Percentiles rank a stretch among this genome's conserved stretches.
phyloP scores from a whole-genome alignment of 2,797 vertebrate genomes.

The Xenops minutus region DNA sequence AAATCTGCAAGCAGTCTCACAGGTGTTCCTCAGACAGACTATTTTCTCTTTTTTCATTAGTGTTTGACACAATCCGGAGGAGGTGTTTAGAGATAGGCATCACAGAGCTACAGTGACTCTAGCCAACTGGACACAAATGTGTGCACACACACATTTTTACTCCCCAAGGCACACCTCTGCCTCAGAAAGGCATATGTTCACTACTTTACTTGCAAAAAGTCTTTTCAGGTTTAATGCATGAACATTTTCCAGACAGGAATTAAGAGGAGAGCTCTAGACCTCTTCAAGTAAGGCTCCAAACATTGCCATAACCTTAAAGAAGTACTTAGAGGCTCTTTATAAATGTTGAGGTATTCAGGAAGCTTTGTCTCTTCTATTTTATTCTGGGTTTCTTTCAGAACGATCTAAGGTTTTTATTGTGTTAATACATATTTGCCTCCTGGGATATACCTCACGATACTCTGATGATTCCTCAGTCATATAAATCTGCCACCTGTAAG shows the following conservation, averaged over 20 bases:
- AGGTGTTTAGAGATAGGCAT: slow-evolving; percentile 11
- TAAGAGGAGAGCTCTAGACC: neutral
- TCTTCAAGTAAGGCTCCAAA: neutral
- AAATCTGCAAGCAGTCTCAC: neutral
- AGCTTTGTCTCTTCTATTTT: neutral
- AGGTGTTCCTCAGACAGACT: neutral
- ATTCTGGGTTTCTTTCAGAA: neutral
- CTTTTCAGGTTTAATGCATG: neutral
- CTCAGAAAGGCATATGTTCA: neutral
- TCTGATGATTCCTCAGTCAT: neutral
- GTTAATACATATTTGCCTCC: neutral
- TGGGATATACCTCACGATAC: neutral
- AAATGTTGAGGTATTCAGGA: neutral
- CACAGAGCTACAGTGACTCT: neutral
- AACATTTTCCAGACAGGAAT: neutral
- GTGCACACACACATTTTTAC: neutral
- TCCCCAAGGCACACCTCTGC: neutral
- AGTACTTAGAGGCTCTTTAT: neutral
- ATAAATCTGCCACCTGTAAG: neutral
- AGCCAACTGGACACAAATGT: neutral
- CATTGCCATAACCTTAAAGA: neutral
- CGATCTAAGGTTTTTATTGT: neutral
- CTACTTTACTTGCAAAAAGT: neutral
- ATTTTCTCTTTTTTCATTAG: neutral
- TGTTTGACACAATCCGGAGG: neutral